Evolutionary conservation across 1,140 invertebrate genomes (phyloP), one percentile per base, ranked within the genome.

Genomic region (Chymomyza costata): DNA sequence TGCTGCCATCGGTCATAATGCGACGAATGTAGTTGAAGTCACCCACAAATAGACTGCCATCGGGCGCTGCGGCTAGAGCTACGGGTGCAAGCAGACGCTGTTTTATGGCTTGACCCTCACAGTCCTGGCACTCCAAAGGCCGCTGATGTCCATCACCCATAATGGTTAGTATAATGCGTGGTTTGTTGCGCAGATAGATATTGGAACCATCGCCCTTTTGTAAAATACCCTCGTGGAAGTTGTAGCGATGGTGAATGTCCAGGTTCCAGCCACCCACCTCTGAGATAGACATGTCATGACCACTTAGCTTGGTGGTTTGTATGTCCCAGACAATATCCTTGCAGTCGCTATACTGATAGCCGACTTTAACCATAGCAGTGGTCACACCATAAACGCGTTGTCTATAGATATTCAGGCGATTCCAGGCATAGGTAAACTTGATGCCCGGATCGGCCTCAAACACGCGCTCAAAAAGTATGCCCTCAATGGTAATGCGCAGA

Each of bases 121-220:
- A 98, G 34, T 94, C 92, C 2, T 87, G 85, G 63, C 94, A 96
- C 15, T 94, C 92, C 6, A 96, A 85, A 0, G 94, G 92, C 35
- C 97, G 88, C 69, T 96, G 94, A 60, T 94, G 92, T 0, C 96
- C 96, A 86, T 95, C 95, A 6, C 96, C 97, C 90, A 98, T 93
- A 1, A 94, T 92, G n/a, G 95, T 97, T 10, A 94, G 87, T 37
- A 98, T 93, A 1, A 97, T 93, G 45, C 95, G 89, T 0, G 96
- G 96, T 80, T 96, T 95, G 81, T 98, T 95, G 74, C 96, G 96
- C 65, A 99, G 84, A 83, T 98, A 98, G 52, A 98, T 96, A 78
- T 97, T 98, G 0, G 95, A 94, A 14, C 97, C 97, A 85, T 99
- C 97, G 17, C 97, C 97, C 84, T 98, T 98, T 86, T 99, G 97